A percentile compares a stretch with the other conserved stretches of the same genome.
phyloP scores from a whole-genome alignment of 2,113 vertebrate species.

The Scatophagus argus region DNA sequence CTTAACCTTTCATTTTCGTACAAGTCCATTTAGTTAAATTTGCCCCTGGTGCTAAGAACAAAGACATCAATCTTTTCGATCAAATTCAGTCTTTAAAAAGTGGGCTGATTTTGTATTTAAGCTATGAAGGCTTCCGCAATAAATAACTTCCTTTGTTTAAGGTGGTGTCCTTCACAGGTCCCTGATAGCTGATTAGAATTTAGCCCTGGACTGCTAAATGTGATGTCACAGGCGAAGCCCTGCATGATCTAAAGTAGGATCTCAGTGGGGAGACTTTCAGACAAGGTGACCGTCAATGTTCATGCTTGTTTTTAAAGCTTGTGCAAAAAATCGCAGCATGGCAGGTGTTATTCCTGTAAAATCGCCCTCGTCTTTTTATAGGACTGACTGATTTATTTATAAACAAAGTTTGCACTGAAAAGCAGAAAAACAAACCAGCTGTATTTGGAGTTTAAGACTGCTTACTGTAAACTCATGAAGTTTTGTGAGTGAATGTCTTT shows the following conservation, averaged over 20 bases:
- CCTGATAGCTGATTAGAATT: constrained; percentile 13
- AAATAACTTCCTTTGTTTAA: neutral
- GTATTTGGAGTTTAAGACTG: neutral
- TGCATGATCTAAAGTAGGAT: neutral
- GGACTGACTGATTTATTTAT: neutral
- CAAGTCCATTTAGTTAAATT: constrained; percentile 13
- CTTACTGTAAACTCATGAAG: neutral
- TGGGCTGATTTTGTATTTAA: neutral
- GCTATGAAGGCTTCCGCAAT: neutral
- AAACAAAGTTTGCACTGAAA: neutral
- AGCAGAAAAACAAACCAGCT: neutral
- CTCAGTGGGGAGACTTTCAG: constrained; percentile 16
- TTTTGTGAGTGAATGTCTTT: neutral
- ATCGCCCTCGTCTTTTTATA: rapidly evolving
- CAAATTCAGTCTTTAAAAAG: neutral
- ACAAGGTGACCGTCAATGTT: constrained; percentile 12
- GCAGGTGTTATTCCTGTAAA: neutral
- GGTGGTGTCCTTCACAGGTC: constrained; percentile 18
- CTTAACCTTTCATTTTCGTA: constrained; percentile 1
- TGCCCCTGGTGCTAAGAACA: neutral
- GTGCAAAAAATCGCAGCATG: neutral
- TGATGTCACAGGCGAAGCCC: neutral
- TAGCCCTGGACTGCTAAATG: neutral
- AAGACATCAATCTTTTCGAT: constrained; percentile 26
- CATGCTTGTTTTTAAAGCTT: neutral